Evolutionary conservation across 2,113 vertebrate species (phyloP).

Genomic region (Rhabdornis inornatus): DNA sequence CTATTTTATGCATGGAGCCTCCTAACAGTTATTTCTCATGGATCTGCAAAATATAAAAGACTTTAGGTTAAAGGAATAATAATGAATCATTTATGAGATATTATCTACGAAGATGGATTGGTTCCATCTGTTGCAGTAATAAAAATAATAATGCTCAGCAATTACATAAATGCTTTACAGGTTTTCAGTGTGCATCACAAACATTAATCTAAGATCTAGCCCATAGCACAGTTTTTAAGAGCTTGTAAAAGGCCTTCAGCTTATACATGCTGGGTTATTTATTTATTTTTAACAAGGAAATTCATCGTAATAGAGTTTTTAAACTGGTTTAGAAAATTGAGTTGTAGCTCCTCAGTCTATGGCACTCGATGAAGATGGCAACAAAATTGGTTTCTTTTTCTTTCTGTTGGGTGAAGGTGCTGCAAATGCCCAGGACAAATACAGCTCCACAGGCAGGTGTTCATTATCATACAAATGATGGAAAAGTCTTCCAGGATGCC

Average conservation of each 20-base stretch:
- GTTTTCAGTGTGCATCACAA: constrained; percentile 62
- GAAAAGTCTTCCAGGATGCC: not conserved
- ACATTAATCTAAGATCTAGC: constrained; percentile 68
- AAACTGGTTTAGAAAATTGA: constrained; percentile 23
- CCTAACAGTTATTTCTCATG: constrained; percentile 70
- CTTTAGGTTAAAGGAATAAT: constrained; percentile 75
- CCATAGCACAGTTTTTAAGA: constrained; percentile 60
- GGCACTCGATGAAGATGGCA: not conserved
- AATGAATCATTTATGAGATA: constrained; percentile 82
- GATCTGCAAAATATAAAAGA: constrained; percentile 74
- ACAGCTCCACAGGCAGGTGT: not conserved
- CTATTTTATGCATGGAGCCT: constrained; percentile 55
- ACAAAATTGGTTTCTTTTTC: not conserved
- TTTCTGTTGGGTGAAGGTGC: not conserved
- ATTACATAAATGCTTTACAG: constrained; percentile 70
- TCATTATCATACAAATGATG: not conserved
- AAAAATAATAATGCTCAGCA: constrained; percentile 74
- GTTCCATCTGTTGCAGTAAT: constrained; percentile 76
- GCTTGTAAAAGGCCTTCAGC: constrained; percentile 43
- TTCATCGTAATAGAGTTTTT: not conserved
- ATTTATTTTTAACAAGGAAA: constrained; percentile 35
- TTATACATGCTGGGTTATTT: constrained; percentile 7
- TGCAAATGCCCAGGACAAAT: not conserved
- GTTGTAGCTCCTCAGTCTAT: not conserved
- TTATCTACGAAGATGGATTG: constrained; percentile 75